Percentiles rank a stretch among this genome's conserved stretches.
Conservation (phyloP, 2,113 vertebrate species). For the Tor tambroides region DNA sequence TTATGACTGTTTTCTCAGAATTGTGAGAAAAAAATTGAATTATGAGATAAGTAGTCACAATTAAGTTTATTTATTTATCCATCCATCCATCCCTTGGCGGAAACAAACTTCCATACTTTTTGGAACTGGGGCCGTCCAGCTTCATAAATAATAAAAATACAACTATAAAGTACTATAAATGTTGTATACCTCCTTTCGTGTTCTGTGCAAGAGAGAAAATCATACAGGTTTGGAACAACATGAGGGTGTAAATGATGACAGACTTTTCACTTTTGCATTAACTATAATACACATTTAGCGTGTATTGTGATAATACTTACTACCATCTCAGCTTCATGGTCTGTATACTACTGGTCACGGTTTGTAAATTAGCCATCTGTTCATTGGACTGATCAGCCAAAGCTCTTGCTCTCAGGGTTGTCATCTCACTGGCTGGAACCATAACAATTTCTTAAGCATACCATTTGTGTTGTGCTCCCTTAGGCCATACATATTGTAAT, state of each 20-base stretch:
- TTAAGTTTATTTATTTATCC: too few species aligned
- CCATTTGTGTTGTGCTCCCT: slow-evolving; percentile 2
- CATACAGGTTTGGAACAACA: neutral
- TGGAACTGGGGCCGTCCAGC: neutral
- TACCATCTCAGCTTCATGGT: neutral
- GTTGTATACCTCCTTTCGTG: neutral
- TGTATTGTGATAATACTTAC: neutral
- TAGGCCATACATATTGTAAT: neutral
- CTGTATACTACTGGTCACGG: neutral
- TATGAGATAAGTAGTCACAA: too few species aligned
- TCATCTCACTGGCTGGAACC: slow-evolving; percentile 11
- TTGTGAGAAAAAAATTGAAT: too few species aligned
- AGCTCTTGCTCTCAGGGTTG: slow-evolving; percentile 51
- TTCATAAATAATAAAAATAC: neutral
- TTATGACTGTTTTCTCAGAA: too few species aligned
- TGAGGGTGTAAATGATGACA: neutral
- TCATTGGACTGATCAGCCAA: slow-evolving; percentile 36
- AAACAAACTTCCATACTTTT: too few species aligned
- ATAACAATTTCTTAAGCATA: slow-evolving; percentile 35
- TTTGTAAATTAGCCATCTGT: slow-evolving; percentile 16
- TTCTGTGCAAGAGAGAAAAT: neutral
- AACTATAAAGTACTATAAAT: neutral
- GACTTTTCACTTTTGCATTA: neutral
- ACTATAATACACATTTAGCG: neutral
- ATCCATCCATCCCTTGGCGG: too few species aligned